Base-by-base conservation (phyloP, 1,140 invertebrate species). In the Drosophila funebris region DNA sequence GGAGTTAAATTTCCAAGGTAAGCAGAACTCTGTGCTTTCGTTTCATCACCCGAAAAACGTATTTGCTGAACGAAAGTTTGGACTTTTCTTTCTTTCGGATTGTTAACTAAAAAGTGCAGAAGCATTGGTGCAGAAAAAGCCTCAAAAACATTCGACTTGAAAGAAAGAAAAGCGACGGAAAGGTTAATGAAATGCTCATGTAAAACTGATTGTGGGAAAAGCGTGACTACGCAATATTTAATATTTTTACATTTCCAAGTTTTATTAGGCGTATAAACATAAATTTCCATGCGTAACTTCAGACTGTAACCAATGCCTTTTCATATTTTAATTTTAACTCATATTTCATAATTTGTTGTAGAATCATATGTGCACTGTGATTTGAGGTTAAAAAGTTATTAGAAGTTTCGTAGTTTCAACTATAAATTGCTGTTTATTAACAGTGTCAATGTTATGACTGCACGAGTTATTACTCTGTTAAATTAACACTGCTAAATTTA, bases 161-260 rank as follows among this genome's bases (percentile, higher is more conserved):
- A 31, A 18, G 29, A 18, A 33, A 52, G 48, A 52, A 33, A 57
- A 57, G 29, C 13, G 41, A n/a, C 16, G 33, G 20, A 44, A 22
- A 29, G 54, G 20, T 60, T 68, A 56, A 29, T 44, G 9, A 54
- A 66, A 33, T 43, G 48, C 27, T 18, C 36, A 20, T 39, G 29
- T 13, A 52, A 46, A 39, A 52, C 46, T 62, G 33, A 29, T 37
- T 68, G 61, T 71, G 52, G 46, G 68, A 71, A 71, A 71, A 56
- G 61, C 68, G 61, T 71, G 68, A 71, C 68, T 64, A 16, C 41
- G 67, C 67, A 64, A 63, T 20, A 63, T 64, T 63, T 16, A 63
- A 31, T 11, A 54, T 56, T 64, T 63, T 16, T 56, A 31, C 14
- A 54, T 56, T 56, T 48, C 8, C 22, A 46, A 54, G 50, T 53